A percentile compares a stretch with the other conserved stretches of the same genome.
Conservation (phyloP, 2,113 vertebrate genomes). For the Tor tambroides region DNA sequence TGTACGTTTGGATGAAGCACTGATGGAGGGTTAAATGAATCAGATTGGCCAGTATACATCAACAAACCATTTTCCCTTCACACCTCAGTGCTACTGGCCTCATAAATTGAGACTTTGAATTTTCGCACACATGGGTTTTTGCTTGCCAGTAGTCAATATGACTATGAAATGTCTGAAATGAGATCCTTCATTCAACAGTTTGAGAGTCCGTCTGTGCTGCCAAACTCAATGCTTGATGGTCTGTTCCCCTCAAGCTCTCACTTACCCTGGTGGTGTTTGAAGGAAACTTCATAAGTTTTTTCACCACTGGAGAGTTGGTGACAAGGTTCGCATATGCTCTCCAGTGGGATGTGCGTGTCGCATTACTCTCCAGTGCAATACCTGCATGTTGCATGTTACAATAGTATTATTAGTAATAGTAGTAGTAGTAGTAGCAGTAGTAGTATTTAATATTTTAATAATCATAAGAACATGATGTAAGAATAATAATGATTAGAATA, state of each 20-base stretch:
- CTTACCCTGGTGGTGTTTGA: constrained; percentile 45
- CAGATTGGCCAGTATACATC: constrained; percentile 37
- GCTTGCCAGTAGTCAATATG: constrained; percentile 36
- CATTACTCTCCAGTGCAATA: not conserved
- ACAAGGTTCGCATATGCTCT: not conserved
- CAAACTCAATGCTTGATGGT: constrained; percentile 15
- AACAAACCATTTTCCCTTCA: constrained; percentile 41
- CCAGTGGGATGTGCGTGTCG: not conserved
- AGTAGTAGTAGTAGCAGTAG: too few relatives aligned
- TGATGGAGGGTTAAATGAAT: constrained; percentile 22
- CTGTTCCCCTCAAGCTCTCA: not conserved
- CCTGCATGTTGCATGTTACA: not conserved
- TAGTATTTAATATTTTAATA: too few relatives aligned
- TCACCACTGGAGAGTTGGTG: not conserved
- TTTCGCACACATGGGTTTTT: not conserved
- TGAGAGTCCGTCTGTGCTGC: constrained; percentile 8
- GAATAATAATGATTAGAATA: too few relatives aligned
- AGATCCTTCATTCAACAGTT: constrained; percentile 23
- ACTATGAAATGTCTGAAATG: constrained; percentile 42
- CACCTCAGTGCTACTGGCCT: constrained; percentile 36
- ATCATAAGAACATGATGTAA: too few relatives aligned
- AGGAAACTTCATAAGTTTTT: constrained; percentile 38
- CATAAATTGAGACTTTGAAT: constrained; percentile 38
- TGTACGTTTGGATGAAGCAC: constrained; percentile 3
- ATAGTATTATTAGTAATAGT: too few relatives aligned